Evolutionary conservation across 1,140 invertebrate genomes (phyloP), one percentile per base, ranked within the genome.

Genomic region (Propsilocerus akamusi): DNA sequence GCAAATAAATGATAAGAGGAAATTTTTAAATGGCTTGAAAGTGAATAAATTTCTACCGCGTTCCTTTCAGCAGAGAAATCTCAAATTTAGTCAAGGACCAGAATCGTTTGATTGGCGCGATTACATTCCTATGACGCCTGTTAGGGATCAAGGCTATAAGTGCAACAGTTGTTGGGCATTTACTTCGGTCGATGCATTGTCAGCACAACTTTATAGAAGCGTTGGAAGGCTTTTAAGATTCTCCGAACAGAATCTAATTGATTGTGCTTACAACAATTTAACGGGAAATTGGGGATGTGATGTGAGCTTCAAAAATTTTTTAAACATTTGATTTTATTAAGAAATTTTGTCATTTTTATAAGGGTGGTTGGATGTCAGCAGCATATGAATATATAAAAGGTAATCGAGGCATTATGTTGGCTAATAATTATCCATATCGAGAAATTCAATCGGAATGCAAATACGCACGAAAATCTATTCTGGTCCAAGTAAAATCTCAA

Each of bases 141-240:
- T 95, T 37, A 93, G 94, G 67, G 80, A 94, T 69, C 90, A 95
- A 72, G 84, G 80, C 55, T 30, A 30, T 30, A 73, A 78, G 58
- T 94, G 90, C 68, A 89, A 89, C 49, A 87, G 85, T 3, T 93
- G 89, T 69, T 94, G 87, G 88, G 77, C 87, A 52, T 93, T 94
- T 69, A 85, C 83, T 55, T 66, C 82, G 5, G 14, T 90, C 56
- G 93, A 92, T 24, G 69, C 92, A 1, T 68, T 97, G 26, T 93
- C 97, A 72, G 92, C 85, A 12, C 92, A 97, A 65, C 81, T 92
- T 62, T 91, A 83, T 66, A 76, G 87, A 52, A 77, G 82, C 62
- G 81, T 73, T 46, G 82, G 82, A 30, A 74, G 77, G 56, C 71
- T 97, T 6, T 74, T 91, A 8, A 89, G 86, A 4, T 74, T 97